A percentile compares a stretch with the other conserved stretches of the same genome.
Evolutionary conservation across 2,113 vertebrate genomes (phyloP).

Genomic region (Peromyscus leucopus): DNA sequence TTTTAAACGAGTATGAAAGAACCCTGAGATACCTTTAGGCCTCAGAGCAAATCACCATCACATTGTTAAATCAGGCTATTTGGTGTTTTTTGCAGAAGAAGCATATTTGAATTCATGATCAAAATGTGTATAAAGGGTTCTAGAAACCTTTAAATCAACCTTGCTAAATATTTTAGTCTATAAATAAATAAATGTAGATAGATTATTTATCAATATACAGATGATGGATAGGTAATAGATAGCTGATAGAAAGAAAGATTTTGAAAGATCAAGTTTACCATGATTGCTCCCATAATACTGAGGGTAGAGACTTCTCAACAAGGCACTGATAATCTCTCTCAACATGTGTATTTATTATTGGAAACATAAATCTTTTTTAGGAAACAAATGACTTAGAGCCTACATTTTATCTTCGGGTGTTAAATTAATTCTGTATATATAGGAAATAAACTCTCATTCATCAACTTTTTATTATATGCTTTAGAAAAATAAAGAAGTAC

Average conservation of each 20-base stretch:
- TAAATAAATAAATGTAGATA: neutral
- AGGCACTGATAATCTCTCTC: neutral
- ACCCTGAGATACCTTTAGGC: neutral
- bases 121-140: neutral
- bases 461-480: neutral
- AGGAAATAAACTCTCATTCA: neutral
- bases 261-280: neutral
- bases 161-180: neutral
- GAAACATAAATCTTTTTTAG: neutral
- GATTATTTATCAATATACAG: neutral
- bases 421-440: neutral
- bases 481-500: neutral
- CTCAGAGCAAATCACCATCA: neutral
- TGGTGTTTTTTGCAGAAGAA: neutral
- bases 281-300: neutral
- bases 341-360: neutral
- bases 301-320: conserved; percentile 25
- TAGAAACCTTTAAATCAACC: neutral
- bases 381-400: neutral
- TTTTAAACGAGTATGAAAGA: neutral
- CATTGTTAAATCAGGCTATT: neutral
- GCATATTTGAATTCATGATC: neutral
- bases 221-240: neutral
- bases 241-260: neutral
- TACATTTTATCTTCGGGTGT: neutral